Base-by-base conservation (phyloP, 2,113 vertebrate species). In the Miniopterus natalensis region DNA sequence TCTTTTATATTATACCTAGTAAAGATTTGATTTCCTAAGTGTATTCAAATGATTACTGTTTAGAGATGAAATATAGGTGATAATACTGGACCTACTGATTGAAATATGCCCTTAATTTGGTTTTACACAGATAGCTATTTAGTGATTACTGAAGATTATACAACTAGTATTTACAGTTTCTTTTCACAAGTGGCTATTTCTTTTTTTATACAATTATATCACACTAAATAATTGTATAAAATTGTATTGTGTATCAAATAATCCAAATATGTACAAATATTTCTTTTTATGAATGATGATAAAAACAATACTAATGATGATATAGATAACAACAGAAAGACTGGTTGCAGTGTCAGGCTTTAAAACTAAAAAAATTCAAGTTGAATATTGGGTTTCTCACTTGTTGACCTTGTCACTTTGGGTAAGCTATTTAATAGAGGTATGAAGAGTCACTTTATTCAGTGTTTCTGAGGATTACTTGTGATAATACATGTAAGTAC, bases 31-130 rank as follows among this genome's bases (percentile, higher is more conserved):
- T 88, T 89, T 96, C 53, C 90, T 80, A 92, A 36, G 73, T 73
- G 13, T 47, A 75, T 88, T 95, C 75, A 90, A 94, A 83, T 71
- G 55, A 92, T 93, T 94, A 95, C n/a, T 93, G 68, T 55, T 96
- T 77, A 85, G 25, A 65, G 71, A 81, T 74, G 23, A 95, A 84
- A 84, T 84, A 55, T 90, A 89, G 95, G 77, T 78, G 36, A 87
- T 63, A 89, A 90, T 40, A 40, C 53, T 71, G 71, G 59, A 80
- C 40, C 75, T 91, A 20, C 18, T 81, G 84, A 93, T 80, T 61
- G 51, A 93, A 94, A 71, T 51, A 51, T 59, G 79, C 11, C 65
- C 66, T 27, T 53, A 15, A 45, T 92, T 89, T 63, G 42, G 42
- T 65, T 93, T 94, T 63, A 79, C 17, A 84, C 4, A 88, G 53